Percentiles rank a stretch among this genome's conserved stretches.
These are phyloP conservation scores for Pseudochirops cupreus DNA, from an alignment of 2,797 vertebrate species.

Conservation along the genomic window DNA sequence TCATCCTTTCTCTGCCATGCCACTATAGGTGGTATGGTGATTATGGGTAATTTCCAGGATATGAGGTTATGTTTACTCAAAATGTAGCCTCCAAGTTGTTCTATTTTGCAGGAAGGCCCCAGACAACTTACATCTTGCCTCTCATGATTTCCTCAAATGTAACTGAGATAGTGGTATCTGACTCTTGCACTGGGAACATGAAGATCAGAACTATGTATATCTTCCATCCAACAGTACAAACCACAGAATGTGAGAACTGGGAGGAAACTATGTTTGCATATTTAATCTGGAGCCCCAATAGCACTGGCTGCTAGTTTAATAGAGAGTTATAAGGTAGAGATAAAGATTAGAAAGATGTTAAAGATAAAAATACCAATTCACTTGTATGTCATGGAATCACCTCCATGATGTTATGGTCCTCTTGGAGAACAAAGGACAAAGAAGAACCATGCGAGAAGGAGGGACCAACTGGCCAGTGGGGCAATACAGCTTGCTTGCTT, in stretches of 20 bases:
- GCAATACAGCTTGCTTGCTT: no score
- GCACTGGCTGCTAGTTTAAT: not conserved
- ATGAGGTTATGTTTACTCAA: not conserved
- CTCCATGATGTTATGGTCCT: no score
- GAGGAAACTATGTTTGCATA: not conserved
- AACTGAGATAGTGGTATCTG: not conserved
- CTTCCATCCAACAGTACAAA: not conserved
- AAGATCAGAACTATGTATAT: accelerated
- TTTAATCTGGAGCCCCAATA: not conserved
- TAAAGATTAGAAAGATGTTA: no score
- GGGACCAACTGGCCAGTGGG: no score
- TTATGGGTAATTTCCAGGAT: not conserved
- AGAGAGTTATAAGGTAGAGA: not conserved
- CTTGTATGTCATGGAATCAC: no score
- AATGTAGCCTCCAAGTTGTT: no score
- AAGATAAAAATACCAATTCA: no score
- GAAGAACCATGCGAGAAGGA: no score
- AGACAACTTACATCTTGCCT: not conserved
- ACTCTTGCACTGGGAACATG: not conserved
- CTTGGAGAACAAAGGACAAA: no score
- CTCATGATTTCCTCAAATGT: accelerated
- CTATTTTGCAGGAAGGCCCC: accelerated
- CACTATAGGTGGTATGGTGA: accelerated
- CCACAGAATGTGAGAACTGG: not conserved
- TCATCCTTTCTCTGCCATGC: accelerated